A percentile compares a stretch with the other conserved stretches of the same genome.
These are phyloP conservation scores for Dendrocopos noguchii DNA, from an alignment of 2,113 vertebrate species.

Conservation along the genomic window DNA sequence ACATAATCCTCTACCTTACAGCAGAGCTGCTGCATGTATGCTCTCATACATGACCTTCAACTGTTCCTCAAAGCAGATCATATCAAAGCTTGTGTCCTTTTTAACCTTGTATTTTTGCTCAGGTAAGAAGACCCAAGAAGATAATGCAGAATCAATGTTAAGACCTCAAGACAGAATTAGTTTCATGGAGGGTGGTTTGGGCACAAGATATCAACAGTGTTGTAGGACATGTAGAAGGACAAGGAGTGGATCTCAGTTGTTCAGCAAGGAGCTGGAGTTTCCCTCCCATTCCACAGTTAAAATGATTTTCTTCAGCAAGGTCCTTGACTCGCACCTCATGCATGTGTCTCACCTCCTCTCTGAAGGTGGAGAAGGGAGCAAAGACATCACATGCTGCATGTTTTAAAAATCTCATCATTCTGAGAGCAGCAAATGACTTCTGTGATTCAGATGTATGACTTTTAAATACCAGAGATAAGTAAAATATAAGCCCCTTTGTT, in stretches of 20 bases:
- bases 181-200: neutral
- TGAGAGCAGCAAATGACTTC: neutral
- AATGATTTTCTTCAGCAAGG: neutral
- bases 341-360: fast-evolving
- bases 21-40: neutral
- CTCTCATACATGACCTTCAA: neutral
- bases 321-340: neutral
- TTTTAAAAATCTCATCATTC: neutral
- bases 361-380: neutral
- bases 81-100: neutral
- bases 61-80: neutral
- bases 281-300: neutral
- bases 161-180: neutral
- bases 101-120: neutral
- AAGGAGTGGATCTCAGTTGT: fast-evolving
- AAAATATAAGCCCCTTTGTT: neutral
- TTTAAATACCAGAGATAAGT: neutral
- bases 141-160: neutral
- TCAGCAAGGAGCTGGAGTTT: neutral
- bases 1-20: neutral
- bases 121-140: neutral
- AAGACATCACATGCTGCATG: fast-evolving
- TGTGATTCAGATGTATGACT: neutral
- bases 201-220: neutral
- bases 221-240: neutral